These are phyloP conservation scores for Trididemnum clinides DNA, from an alignment of 23 tunicate species.

Conservation along the genomic window DNA sequence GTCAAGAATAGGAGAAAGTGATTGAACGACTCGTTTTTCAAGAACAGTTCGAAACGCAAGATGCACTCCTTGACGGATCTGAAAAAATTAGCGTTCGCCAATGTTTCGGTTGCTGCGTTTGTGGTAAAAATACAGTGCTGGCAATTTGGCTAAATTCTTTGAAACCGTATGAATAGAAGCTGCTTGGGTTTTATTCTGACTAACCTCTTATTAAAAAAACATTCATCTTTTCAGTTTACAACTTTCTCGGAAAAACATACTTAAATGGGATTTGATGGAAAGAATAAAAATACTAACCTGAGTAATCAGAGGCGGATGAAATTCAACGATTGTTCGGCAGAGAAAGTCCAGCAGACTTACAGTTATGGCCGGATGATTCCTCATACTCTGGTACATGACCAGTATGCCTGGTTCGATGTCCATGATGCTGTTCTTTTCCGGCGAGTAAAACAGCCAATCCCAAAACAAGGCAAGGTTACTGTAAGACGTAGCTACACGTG, in stretches of 20 bases:
- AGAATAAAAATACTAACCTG: conserved; percentile 44
- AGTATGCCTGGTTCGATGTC: conserved; percentile 89
- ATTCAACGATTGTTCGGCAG: conserved; percentile 74
- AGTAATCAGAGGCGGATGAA: conserved; percentile 68
- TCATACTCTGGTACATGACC: conserved; percentile 79
- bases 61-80: conserved; percentile 82
- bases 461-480: conserved; percentile 75
- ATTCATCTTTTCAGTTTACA: too few species aligned
- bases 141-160: too few species aligned
- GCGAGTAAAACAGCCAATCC: conserved; percentile 90
- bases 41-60: conserved; percentile 65
- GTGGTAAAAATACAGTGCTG: too few species aligned
- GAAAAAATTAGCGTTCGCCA: neutral
- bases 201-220: too few species aligned
- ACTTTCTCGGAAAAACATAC: too few species aligned
- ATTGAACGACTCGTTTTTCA: conserved; percentile 78
- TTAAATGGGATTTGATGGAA: too few species aligned
- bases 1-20: conserved; percentile 80
- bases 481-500: conserved; percentile 73
- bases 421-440: conserved; percentile 88
- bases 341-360: conserved; percentile 77
- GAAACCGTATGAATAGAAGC: too few species aligned
- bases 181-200: too few species aligned
- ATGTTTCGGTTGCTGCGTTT: too few species aligned
- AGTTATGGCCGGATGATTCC: conserved; percentile 85